A percentile compares a stretch with the other conserved stretches of the same genome.
Conservation (phyloP, 2,797 vertebrate genomes). For the Babyrousa celebensis region DNA sequence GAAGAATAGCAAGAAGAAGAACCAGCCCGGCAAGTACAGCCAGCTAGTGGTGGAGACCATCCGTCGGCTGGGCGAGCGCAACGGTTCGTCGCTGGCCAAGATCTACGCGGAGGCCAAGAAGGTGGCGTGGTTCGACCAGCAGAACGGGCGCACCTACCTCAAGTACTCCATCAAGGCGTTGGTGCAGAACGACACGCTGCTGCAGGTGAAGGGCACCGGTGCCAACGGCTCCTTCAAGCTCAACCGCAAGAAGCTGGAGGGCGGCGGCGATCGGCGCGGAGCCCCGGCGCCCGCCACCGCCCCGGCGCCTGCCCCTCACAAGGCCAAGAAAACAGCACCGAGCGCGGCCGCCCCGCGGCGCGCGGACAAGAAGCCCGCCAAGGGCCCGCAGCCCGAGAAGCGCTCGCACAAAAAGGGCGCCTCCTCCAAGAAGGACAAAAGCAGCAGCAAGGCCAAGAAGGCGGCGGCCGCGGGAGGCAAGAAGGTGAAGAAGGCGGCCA, state of each 20-base stretch:
- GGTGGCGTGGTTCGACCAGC: conserved; percentile 95
- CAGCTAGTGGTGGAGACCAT: conserved; percentile 94
- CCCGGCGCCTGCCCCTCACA: conserved; percentile 45
- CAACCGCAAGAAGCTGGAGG: conserved; percentile 93
- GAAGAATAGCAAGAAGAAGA: conserved; percentile 93
- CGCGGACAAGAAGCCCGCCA: conserved; percentile 86
- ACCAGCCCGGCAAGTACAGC: conserved; percentile 94
- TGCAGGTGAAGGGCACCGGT: conserved; percentile 94
- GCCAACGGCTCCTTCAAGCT: conserved; percentile 95
- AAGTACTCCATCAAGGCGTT: conserved; percentile 94
- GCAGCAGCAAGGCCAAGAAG: conserved; percentile 87
- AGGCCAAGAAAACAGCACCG: conserved; percentile 77
- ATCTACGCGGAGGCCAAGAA: conserved; percentile 94
- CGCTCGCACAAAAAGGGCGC: conserved; percentile 88
- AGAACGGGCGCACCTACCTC: conserved; percentile 94
- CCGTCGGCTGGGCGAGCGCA: conserved; percentile 92
- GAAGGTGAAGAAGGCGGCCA: conserved; percentile 91
- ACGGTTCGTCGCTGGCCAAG: conserved; percentile 94
- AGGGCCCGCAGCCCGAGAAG: conserved; percentile 88
- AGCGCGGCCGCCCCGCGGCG: conserved; percentile 81
- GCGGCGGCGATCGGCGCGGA: conserved; percentile 85
- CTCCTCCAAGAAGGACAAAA: conserved; percentile 86
- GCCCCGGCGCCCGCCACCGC: conserved; percentile 82
- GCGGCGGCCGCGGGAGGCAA: conserved; percentile 86
- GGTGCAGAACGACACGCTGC: conserved; percentile 94